Base-by-base conservation (phyloP, 2,888 invertebrate species). In the Odontomyia ornata region DNA sequence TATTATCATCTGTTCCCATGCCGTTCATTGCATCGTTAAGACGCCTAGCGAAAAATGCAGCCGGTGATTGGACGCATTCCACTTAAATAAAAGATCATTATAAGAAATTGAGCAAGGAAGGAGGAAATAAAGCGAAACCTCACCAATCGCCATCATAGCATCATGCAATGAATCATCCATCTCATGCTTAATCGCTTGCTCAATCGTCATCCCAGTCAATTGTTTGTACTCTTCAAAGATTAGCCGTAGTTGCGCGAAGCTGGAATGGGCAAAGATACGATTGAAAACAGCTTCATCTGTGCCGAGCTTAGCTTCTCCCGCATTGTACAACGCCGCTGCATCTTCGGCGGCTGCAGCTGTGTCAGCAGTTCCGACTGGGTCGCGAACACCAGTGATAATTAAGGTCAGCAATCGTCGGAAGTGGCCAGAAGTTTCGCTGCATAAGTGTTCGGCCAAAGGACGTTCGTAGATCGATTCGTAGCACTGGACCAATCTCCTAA, bases 381-480 rank as follows among this genome's bases (percentile, higher is more conserved):
- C 89, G 7, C 94, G 88, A 46, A 91, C 89, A 18, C 91, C 83
- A 79, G 91, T 91, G n/a, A 91, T 88, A 75, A 93, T 90, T 80
- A 93, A 89, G 0, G 93, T 91, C 15, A 94, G 88, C 64, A 94
- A 88, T 5, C 93, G 89, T 56, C 93, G 89, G 86, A 94, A 92
- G 85, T 93, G 91, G 0, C 94, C 93, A 1, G 92, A 91, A 0
- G 93, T 93, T 86, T 94, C 94, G 67, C 91, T 91, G 82, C 91
- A 91, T 87, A 93, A 90, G 83, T 93, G 93, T 82, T 92, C 91
- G 2, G 92, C 93, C 77, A 93, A 84, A 0, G 91, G 91, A 0
- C 91, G 89, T 80, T 90, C 89, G 84, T 90, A 92, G 85, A 92
- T 82, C 81, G 87, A 87, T 83, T 91, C 91, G 81, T 92, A 93